phyloP scores from a whole-genome alignment of 2,888 invertebrate species.

The Laspeyria flexula region DNA sequence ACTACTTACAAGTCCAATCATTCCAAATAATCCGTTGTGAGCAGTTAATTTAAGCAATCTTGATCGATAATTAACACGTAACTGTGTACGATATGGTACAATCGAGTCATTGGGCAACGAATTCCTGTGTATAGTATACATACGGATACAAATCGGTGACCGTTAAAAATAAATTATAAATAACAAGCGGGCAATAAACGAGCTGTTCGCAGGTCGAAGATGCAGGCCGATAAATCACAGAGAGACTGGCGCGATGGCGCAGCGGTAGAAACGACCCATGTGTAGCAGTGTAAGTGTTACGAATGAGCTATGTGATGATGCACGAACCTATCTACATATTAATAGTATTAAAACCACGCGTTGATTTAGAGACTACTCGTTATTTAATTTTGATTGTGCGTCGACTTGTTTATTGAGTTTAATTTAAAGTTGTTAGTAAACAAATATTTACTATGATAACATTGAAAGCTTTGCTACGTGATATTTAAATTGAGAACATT shows the following conservation, averaged over 20 bases:
- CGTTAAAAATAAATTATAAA: constrained; percentile 86
- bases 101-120: constrained; percentile 50
- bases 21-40: constrained; percentile 27
- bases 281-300: constrained; percentile 72
- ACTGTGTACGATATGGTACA: constrained; percentile 46
- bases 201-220: constrained; percentile 83
- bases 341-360: constrained; percentile 50
- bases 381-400: not conserved
- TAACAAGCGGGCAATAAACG: constrained; percentile 84
- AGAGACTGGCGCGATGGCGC: constrained; percentile 42
- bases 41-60: constrained; percentile 39
- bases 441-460: not conserved
- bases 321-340: constrained; percentile 56
- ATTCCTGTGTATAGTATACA: constrained; percentile 50
- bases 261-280: constrained; percentile 50
- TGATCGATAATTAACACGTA: constrained; percentile 57
- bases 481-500: not conserved
- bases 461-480: no score
- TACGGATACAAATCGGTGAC: constrained; percentile 77
- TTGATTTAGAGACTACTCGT: constrained; percentile 39
- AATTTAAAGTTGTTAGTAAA: not conserved
- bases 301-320: constrained; percentile 70
- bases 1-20: constrained; percentile 19
- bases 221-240: constrained; percentile 83
- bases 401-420: no score